Evolutionary conservation across 2,797 vertebrate species (phyloP).

Genomic region (Mormyrops attenuatus): DNA sequence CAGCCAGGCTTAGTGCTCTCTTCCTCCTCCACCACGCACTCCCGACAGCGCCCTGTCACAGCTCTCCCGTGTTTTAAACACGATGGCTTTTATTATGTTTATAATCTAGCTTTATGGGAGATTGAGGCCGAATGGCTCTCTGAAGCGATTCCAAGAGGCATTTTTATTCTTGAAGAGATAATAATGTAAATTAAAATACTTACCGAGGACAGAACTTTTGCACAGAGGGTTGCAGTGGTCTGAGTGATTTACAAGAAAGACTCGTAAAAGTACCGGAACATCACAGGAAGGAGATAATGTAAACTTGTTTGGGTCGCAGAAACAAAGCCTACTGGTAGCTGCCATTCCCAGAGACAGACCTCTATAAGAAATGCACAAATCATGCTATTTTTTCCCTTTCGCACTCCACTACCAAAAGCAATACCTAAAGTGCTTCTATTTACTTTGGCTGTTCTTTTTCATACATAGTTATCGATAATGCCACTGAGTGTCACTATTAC

Average conservation of each 20-base stretch:
- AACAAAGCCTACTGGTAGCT: background rate
- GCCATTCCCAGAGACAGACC: background rate
- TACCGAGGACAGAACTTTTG: background rate
- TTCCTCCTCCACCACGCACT: background rate
- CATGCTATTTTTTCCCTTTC: background rate
- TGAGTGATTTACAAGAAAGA: constrained; percentile 14
- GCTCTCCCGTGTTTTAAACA: background rate
- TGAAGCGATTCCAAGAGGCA: background rate
- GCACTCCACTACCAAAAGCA: background rate
- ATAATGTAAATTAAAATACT: constrained; percentile 8
- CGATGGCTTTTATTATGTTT: background rate
- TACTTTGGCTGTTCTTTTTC: background rate
- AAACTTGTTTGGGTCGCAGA: background rate
- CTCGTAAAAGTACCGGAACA: background rate
- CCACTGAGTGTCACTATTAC: background rate
- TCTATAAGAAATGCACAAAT: background rate
- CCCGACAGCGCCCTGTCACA: background rate
- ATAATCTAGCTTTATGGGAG: constrained; percentile 11
- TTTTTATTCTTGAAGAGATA: constrained; percentile 1
- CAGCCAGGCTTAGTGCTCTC: background rate
- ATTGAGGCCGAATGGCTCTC: background rate
- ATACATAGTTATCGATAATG: background rate
- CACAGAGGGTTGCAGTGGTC: background rate
- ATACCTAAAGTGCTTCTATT: background rate
- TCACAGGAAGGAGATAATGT: background rate